Evolutionary conservation across 2,113 vertebrate species (phyloP), one percentile per base, ranked within the genome.

Genomic region (Gymnorhina tibicen): DNA sequence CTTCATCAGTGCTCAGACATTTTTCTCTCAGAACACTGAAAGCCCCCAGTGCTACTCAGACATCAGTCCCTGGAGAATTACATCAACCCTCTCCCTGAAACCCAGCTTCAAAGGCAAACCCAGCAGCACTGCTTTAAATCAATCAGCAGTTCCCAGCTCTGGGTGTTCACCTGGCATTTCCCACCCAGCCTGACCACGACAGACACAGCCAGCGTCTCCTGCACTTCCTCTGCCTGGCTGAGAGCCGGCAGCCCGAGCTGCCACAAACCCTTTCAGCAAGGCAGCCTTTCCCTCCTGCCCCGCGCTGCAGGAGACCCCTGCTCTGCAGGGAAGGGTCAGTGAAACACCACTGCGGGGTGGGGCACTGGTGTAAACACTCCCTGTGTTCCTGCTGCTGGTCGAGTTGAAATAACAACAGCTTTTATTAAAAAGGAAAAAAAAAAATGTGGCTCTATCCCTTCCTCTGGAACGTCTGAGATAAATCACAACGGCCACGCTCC

Each of bases 291-390:
- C 9, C 28, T 50, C 33, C 17, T 56, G 23, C 37, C 78, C 20
- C 53, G n/a, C 6, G 4, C 14, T 60, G 55, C 75, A 66, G 53
- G 53, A 59, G 3, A 53, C 1, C 19, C 5, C 33, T 47, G 22
- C 12, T 6, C 39, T 42, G 63, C 0, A 27, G 26, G 0, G 3
- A 42, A 41, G 33, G 22, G 8, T 46, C 27, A n/a, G 4, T 18
- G 9, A 50, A 55, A 28, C 30, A 33, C 3, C 35, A 47, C 37
- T 11, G 17, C 28, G 21, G 37, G 50, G 4, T 33, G 12, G 1
- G 17, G 21, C 13, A 18, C 0, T 5, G 41, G 24, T 12, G 5
- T 0, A 37, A n/a, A 49, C 33, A n/a, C 13, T 19, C 3, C 0
- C 24, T 20, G 20, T 4, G 2, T 5, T 49, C 16, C 67, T 76